Conservation (phyloP, 2,888 invertebrate genomes). For the Iselma pallidipennis region DNA sequence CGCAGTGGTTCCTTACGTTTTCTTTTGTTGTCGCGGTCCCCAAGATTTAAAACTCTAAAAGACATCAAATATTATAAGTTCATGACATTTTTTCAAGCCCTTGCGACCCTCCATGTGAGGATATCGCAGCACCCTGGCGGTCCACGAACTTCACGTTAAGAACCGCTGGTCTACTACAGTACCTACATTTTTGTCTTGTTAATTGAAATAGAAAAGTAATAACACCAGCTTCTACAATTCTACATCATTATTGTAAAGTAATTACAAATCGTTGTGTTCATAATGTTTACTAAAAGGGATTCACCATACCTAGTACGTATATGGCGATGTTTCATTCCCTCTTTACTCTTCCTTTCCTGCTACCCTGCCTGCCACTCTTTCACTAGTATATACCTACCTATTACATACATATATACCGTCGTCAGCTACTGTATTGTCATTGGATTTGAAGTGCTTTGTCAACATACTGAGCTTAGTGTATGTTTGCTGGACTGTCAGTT, state of each 20-base stretch:
- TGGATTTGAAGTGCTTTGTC: constrained; percentile 56
- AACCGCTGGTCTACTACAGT: too few relatives aligned
- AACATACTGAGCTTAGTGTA: constrained; percentile 54
- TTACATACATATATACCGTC: constrained; percentile 5
- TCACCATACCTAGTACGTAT: background rate
- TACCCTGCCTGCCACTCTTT: background rate
- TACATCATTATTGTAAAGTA: background rate
- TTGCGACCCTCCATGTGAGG: too few relatives aligned
- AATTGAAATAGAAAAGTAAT: too few relatives aligned
- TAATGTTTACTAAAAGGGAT: background rate
- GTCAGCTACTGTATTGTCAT: constrained; percentile 57
- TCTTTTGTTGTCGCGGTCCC: too few relatives aligned
- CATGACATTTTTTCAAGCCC: too few relatives aligned
- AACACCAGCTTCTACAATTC: too few relatives aligned
- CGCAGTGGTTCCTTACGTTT: too few relatives aligned
- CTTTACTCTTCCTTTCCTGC: background rate
- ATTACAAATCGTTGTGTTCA: background rate
- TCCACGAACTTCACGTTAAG: too few relatives aligned
- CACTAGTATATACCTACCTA: background rate
- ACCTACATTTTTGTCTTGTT: too few relatives aligned
- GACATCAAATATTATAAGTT: too few relatives aligned
- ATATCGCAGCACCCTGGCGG: too few relatives aligned
- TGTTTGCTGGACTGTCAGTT: constrained; percentile 52
- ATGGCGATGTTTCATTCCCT: background rate
- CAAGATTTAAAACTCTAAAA: too few relatives aligned